Evolutionary conservation across 2,888 invertebrate species (phyloP).

Genomic region (Lordiphosa andalusiaca): DNA sequence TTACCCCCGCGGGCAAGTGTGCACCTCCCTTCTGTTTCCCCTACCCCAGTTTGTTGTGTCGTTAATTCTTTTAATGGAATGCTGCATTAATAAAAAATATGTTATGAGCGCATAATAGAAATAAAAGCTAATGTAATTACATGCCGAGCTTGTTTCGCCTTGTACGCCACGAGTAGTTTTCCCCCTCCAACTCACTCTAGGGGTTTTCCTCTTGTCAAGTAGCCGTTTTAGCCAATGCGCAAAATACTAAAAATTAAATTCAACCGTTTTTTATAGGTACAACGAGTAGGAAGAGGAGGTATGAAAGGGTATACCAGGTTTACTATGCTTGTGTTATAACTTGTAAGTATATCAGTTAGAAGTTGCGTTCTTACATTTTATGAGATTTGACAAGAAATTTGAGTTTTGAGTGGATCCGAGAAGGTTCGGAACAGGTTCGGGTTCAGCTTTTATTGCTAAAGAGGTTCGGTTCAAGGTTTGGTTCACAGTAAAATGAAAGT

Average conservation of each 20-base stretch:
- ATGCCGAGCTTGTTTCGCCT: slow-evolving; percentile 40
- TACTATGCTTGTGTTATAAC: no score
- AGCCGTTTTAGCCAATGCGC: slow-evolving; percentile 21
- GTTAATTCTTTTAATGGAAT: slow-evolving; percentile 59
- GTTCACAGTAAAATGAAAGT: no score
- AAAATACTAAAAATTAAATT: slow-evolving; percentile 49
- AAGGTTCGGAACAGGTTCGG: no score
- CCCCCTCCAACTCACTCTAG: slow-evolving; percentile 7
- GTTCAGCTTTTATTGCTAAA: no score
- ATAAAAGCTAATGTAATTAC: slow-evolving; percentile 68
- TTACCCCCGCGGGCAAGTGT: slow-evolving; percentile 40
- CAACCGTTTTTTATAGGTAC: slow-evolving; percentile 16
- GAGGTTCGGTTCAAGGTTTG: no score
- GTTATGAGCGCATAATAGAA: slow-evolving; percentile 55
- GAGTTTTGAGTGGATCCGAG: no score
- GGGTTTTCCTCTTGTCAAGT: slow-evolving; percentile 1
- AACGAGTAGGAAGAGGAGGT: no score
- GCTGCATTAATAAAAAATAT: slow-evolving; percentile 56
- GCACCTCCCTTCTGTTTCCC: slow-evolving; percentile 1
- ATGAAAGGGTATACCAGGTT: no score
- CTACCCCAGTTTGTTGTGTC: slow-evolving; percentile 11
- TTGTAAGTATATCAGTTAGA: no score
- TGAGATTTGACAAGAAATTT: no score
- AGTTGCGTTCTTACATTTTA: no score
- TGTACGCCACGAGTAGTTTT: slow-evolving; percentile 13